Base-by-base conservation (phyloP, 2,888 invertebrate species). In the Glomeris marginata region DNA sequence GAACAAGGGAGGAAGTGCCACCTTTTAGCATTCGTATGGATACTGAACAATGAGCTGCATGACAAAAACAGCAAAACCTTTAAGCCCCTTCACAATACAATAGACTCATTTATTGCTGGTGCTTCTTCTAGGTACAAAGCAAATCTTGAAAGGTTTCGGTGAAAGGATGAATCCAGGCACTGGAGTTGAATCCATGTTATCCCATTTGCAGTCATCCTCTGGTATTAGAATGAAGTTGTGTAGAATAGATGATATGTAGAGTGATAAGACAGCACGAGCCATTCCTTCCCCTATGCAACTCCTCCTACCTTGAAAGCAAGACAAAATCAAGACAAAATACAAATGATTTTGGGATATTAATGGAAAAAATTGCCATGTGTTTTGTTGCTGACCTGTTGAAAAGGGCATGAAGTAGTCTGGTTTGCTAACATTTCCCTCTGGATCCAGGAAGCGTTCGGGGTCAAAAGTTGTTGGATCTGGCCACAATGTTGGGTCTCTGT, bases 231-330 rank as follows among this genome's bases (percentile, higher is more conserved):
- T 41, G 59, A 77, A 80, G 2, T 74, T 71, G 8, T 77, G 69
- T 0, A 84, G 61, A 10, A 85, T 70, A 36, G 74, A 71, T 0
- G 78, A 76, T 6, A 74, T 71, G 43, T 79, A 78, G 1, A 84
- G 63, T 52, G 74, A 75, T 22, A 81, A 60, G 18, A 78, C 62
- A 80, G 83, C 84, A 55, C 76, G 75, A 0, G 84, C 84, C 43
- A 87, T 65, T 61, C 87, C 86, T 54, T 87, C 86, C 0, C 88
- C 88, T 1, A 84, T 75, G 62, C 88, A 88, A 74, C 83, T 80
- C 34, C 87, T 75, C 64, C 85, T 84, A 18, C 85, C 85, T 85
- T 59, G 13, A 68, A 62, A 50, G 8, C 15, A 57, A 68, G 62
- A 51, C 10, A 34, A 57, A 38, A 57, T 51, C 47, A 54, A 41